Evolutionary conservation across 1,140 invertebrate species (phyloP), one percentile per base, ranked within the genome.

Genomic region (Sinella curviseta): DNA sequence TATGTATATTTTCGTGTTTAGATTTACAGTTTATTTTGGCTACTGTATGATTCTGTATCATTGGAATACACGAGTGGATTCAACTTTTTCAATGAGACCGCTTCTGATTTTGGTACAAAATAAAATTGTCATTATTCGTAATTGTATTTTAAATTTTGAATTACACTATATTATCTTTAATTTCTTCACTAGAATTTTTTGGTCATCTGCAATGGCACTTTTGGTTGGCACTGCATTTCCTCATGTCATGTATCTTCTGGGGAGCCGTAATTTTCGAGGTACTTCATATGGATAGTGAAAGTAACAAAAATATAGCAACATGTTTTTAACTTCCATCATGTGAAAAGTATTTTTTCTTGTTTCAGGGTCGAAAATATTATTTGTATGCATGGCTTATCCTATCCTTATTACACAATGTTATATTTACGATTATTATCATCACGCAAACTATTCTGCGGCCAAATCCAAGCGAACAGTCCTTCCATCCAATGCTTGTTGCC

Each of bases 21-120:
- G 78, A 79, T 79, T 39, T 75, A 60, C 55, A 70, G 74, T 48
- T 60, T 65, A 33, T 75, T 60, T 34, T 79, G 78, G 78, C 26
- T 79, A 24, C 57, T 79, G 8, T 31, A 75, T 24, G 39, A 79
- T 26, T 75, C 34, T 26, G 24, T 36, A 14, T 34, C 30, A 14
- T 24, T 74, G 31, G 70, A 74, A 33, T 30, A 74, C 4, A 74
- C 57, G 3, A 60, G 57, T n/a, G 24, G 4, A 60, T n/a, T 17
- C 24, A 48, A 60, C 24, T 60, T 60, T 60, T 60, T 60, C 24
- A n/a, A 16, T 26, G 24, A n/a, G 24, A 60, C 14, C 24, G 57
- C 57, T 48, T 48, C 39, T 14, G 57, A 60, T 17, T 60, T 60
- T n/a, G 57, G 57, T 60, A 48, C 20, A 60, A 26, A 17, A 26